Base-by-base conservation (phyloP, 2,113 vertebrate species). In the Stigmatopora nigra region DNA sequence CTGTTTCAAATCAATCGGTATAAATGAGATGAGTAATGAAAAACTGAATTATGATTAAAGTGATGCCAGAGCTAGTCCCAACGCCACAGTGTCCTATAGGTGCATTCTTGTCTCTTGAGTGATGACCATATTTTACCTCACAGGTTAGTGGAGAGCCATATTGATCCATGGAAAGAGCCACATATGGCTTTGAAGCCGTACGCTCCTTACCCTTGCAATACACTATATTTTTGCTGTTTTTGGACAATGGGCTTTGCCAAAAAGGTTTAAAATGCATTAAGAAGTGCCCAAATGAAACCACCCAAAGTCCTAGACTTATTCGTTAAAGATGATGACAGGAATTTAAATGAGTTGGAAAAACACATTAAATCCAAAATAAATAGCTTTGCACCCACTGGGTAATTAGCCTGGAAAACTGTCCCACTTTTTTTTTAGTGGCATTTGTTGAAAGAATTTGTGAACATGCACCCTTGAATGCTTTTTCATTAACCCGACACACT, bases 401-500 rank as follows among this genome's bases (percentile, higher is more conserved):
- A 72, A 76, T 80, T 76, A 69, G 61, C 59, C 67, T 64, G 46
- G 68, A 60, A 81, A 36, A 56, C 68, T 71, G 76, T 12, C 77
- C 83, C 67, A 84, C 61, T 88, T 84, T 79, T 84, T n/a, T 79
- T 64, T 45, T 60, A n/a, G 55, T 71, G 12, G 17, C 58, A 64
- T 61, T 16, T 61, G 63, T 56, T 45, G 41, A 45, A 56, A 64
- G 41, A 56, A 76, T 68, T 48, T 16, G 48, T 52, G 45, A 52
- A 64, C 58, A 52, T 66, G 22, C 63, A 78, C 51, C 61, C 19
- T 57, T 71, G 64, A 72, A 68, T 35, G 20, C 69, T 72, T 70
- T 82, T 75, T 72, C 71, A 76, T 83, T 82, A 84, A 79, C 83
- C 78, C 75, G 82, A 83, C 82, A 80, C 11, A 83, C 73, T 82